These are phyloP conservation scores for Clanis bilineata DNA, from an alignment of 2,888 invertebrate genomes.

Conservation along the genomic window DNA sequence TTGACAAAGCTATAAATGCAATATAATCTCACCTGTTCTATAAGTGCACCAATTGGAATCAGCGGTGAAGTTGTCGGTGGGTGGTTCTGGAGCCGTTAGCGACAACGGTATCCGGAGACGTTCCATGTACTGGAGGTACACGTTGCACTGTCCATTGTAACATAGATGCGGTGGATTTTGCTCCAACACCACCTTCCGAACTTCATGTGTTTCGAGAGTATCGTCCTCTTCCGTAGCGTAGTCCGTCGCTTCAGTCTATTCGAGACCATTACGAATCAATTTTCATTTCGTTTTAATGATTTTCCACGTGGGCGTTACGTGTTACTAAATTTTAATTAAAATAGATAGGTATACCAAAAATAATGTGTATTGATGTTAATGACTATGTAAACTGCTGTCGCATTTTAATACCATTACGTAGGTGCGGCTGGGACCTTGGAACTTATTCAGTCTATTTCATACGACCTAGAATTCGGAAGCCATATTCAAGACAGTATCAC, in stretches of 20 bases:
- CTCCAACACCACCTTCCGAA: slow-evolving; percentile 42
- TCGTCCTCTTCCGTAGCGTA: slow-evolving; percentile 22
- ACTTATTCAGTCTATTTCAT: background rate
- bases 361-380: background rate
- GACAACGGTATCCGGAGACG: slow-evolving; percentile 63
- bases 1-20: background rate
- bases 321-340: background rate
- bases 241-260: background rate
- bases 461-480: background rate
- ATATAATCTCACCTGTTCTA: slow-evolving; percentile 50
- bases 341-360: background rate
- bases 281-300: background rate
- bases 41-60: slow-evolving; percentile 86
- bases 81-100: slow-evolving; percentile 55
- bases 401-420: background rate
- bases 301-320: background rate
- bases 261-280: background rate
- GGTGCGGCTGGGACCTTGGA: background rate
- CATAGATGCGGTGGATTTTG: slow-evolving; percentile 70
- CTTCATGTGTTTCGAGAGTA: slow-evolving; percentile 37
- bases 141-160: slow-evolving; percentile 65
- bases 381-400: background rate
- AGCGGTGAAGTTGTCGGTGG: slow-evolving; percentile 55
- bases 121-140: slow-evolving; percentile 67
- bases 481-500: no score